Evolutionary conservation across 2,888 invertebrate species (phyloP).

Genomic region (Carterocephalus palaemon): DNA sequence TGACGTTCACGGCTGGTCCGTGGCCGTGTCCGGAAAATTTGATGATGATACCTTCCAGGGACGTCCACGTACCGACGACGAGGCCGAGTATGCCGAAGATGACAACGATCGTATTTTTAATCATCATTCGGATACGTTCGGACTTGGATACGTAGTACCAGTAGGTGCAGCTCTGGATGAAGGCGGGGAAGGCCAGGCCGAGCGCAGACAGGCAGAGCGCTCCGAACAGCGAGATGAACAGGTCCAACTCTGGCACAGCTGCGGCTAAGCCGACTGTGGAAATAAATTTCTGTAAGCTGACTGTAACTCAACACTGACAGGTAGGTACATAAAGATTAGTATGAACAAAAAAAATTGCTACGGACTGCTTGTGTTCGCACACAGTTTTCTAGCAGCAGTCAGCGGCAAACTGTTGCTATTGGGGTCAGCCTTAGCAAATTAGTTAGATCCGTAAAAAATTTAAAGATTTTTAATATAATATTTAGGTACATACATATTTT

Average conservation of each 20-base stretch:
- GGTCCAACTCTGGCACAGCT: constrained; percentile 89
- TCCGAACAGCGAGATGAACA: constrained; percentile 91
- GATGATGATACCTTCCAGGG: constrained; percentile 80
- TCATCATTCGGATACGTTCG: constrained; percentile 76
- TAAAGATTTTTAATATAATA: no score
- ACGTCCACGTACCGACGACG: constrained; percentile 84
- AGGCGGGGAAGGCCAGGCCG: constrained; percentile 93
- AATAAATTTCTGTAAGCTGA: no score
- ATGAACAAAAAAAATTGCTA: no score
- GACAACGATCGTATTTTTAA: constrained; percentile 81
- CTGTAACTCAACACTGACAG: no score
- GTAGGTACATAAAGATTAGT: no score
- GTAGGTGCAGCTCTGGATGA: constrained; percentile 90
- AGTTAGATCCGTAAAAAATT: no score
- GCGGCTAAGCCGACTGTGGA: constrained; percentile 88
- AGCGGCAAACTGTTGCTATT: no score
- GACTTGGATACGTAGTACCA: constrained; percentile 83
- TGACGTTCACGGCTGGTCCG: constrained; percentile 29
- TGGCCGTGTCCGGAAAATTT: constrained; percentile 62
- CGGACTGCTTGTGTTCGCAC: no score
- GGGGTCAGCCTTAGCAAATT: no score
- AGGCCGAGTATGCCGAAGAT: constrained; percentile 83
- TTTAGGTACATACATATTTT: no score
- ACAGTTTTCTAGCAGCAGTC: no score
- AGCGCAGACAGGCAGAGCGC: constrained; percentile 92